Evolutionary conservation across 2,113 vertebrate species (phyloP).

Genomic region (Mellivora capensis): DNA sequence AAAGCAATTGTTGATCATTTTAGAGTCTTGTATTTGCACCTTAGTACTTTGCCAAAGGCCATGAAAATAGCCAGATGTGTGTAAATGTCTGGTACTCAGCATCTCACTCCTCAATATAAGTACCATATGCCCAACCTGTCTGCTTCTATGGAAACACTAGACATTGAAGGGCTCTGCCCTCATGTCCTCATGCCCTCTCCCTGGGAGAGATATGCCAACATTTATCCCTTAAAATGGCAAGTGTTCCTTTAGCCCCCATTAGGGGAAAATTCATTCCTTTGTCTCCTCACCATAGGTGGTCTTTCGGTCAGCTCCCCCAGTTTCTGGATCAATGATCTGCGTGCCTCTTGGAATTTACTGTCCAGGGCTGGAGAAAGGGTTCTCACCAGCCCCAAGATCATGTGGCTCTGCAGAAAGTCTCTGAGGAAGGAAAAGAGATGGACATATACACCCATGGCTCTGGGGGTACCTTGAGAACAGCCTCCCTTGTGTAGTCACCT

Average conservation of each 20-base stretch:
- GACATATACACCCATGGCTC: not conserved
- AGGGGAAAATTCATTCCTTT: not conserved
- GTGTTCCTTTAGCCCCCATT: not conserved
- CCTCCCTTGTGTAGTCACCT: not conserved
- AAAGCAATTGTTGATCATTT: not conserved
- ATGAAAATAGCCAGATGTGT: not conserved
- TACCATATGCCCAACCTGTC: not conserved
- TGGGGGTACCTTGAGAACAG: not conserved
- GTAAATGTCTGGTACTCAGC: not conserved
- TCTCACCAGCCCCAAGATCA: conserved; percentile 80
- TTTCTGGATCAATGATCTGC: conserved; percentile 66
- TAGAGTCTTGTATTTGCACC: not conserved
- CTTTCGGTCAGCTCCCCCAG: conserved; percentile 63
- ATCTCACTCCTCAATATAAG: not conserved
- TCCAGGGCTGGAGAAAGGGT: conserved; percentile 82
- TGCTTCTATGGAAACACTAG: not conserved
- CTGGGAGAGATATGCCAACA: not conserved
- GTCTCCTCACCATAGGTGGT: conserved; percentile 64
- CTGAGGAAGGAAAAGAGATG: conserved; percentile 37
- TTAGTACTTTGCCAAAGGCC: not conserved
- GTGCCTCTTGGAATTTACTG: conserved; percentile 80
- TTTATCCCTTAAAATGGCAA: not conserved
- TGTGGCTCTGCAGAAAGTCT: conserved; percentile 80
- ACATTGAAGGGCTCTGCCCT: not conserved
- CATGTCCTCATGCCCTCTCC: rapidly evolving